Evolutionary conservation across 92 coral and sea anemone species (phyloP).

Genomic region (Virgularia gustaviana): DNA sequence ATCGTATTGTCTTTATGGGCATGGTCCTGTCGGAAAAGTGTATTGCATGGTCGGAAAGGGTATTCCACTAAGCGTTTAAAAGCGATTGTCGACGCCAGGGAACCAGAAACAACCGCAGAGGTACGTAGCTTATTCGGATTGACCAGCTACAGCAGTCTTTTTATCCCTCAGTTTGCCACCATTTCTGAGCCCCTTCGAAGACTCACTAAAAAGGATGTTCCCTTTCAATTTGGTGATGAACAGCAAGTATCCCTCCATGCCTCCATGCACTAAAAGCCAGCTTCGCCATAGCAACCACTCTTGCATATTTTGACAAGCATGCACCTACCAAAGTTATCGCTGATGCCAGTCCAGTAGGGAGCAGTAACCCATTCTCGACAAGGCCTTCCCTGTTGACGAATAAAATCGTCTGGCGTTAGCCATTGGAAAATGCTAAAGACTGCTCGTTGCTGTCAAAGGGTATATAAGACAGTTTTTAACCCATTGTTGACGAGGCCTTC

Average conservation of each 20-base stretch:
- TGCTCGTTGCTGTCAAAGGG: no score
- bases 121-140: slow-evolving; percentile 52
- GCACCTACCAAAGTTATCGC: slow-evolving; percentile 53
- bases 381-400: no score
- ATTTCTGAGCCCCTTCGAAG: slow-evolving; percentile 56
- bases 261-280: background rate
- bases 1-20: slow-evolving; percentile 53
- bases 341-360: slow-evolving; percentile 63
- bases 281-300: slow-evolving; percentile 41
- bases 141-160: slow-evolving; percentile 54
- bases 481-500: no score
- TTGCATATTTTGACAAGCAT: slow-evolving; percentile 52
- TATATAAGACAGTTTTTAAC: no score
- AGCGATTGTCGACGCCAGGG: slow-evolving; percentile 52
- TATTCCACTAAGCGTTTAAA: no score
- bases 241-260: slow-evolving; percentile 6
- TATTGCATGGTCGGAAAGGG: slow-evolving; percentile 56
- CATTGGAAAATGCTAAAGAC: no score
- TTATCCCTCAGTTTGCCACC: slow-evolving; percentile 59
- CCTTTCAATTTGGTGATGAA: slow-evolving; percentile 46
- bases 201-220: slow-evolving; percentile 51
- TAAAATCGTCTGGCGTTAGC: no score
- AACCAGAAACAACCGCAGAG: slow-evolving; percentile 52
- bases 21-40: slow-evolving; percentile 60
- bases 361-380: no score